These are phyloP conservation scores for Takifugu bimaculatus DNA, from an alignment of 2,113 vertebrate genomes.

Conservation along the genomic window DNA sequence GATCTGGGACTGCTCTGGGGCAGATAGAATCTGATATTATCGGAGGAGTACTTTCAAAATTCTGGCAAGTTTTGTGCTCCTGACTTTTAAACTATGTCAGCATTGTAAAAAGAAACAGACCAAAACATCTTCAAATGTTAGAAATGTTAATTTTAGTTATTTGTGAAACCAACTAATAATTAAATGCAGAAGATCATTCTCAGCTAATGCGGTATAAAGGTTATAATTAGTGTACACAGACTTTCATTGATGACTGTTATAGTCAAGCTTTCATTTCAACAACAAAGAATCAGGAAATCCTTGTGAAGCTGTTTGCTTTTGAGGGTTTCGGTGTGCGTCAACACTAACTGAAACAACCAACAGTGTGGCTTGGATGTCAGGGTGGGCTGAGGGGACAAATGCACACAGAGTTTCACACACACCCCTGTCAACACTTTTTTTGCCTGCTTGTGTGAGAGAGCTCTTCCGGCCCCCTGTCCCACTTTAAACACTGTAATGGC, in stretches of 20 bases:
- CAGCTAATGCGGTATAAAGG: constrained; percentile 10
- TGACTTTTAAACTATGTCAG: no score
- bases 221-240: constrained; percentile 26
- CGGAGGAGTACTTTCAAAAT: no score
- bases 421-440: constrained; percentile 63
- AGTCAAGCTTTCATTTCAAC: constrained; percentile 41
- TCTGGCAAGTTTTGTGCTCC: no score
- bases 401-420: constrained; percentile 14
- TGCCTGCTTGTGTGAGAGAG: constrained; percentile 49
- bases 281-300: constrained; percentile 51
- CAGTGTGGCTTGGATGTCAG: constrained; percentile 47
- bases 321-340: constrained; percentile 57
- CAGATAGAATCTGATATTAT: no score
- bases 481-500: constrained; percentile 73
- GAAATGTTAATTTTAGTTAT: background rate
- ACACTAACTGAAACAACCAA: constrained; percentile 44
- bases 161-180: background rate
- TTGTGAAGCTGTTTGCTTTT: constrained; percentile 55
- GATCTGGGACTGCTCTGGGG: no score
- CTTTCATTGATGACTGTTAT: constrained; percentile 15
- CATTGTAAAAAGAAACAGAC: no score
- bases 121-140: no score
- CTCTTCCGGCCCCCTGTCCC: constrained; percentile 60
- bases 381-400: constrained; percentile 30
- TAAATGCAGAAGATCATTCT: background rate